Conservation (phyloP, 2,888 invertebrate species). For the Auanema sp. region DNA sequence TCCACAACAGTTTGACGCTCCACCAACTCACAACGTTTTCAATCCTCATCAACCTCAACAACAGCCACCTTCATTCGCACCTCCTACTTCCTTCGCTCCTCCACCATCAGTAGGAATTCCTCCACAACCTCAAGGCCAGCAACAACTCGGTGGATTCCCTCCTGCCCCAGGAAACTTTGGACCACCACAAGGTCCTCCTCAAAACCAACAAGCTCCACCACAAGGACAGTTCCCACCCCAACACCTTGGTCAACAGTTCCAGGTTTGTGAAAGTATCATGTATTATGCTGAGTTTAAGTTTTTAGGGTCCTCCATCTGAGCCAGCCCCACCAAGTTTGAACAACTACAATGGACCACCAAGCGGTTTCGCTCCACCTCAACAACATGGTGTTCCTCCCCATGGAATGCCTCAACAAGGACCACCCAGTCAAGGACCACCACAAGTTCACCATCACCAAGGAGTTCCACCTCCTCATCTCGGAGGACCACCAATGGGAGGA, state of each 20-base stretch:
- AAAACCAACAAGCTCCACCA: constrained; percentile 22
- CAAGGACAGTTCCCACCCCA: constrained; percentile 6
- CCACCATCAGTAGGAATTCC: too few relatives aligned
- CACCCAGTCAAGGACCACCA: constrained; percentile 7
- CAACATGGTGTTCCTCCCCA: constrained; percentile 2
- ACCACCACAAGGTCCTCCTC: constrained; percentile 14
- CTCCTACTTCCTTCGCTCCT: too few relatives aligned
- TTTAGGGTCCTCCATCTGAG: constrained; percentile 5
- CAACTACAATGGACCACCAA: background rate
- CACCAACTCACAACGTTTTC: constrained; percentile 2
- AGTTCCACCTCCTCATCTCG: constrained; percentile 22
- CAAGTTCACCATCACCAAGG: constrained; percentile 6
- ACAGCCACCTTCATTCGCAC: background rate
- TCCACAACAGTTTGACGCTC: constrained; percentile 10
- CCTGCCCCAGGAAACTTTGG: constrained; percentile 13
- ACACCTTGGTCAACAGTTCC: background rate
- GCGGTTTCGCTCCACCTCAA: constrained; percentile 8
- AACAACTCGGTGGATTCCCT: constrained; percentile 21
- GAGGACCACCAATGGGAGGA: constrained; percentile 9
- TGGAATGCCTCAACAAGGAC: too few relatives aligned
- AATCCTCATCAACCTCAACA: constrained; percentile 14
- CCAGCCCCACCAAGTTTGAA: background rate
- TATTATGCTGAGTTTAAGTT: background rate
- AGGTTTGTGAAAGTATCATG: background rate
- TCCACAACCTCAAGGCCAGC: constrained; percentile 21